These are phyloP conservation scores for pig (Sus scrofa) DNA, from an alignment of 2,113 vertebrate genomes.

Conservation along the genomic window DNA sequence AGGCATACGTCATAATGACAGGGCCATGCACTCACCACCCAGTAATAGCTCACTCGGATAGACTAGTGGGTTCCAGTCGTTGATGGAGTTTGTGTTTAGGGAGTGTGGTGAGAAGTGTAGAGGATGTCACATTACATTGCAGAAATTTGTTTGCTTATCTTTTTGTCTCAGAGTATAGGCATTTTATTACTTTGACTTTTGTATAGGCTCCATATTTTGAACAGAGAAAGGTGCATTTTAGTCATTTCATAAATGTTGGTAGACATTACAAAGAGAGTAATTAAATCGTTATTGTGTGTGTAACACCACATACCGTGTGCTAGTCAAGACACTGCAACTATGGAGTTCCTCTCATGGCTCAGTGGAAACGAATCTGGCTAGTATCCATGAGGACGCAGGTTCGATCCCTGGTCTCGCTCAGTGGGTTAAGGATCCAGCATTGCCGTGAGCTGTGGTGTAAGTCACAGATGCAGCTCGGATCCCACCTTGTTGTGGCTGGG, in stretches of 20 bases:
- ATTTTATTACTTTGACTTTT: conserved; percentile 19
- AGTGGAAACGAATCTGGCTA: no score
- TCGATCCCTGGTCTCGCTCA: no score
- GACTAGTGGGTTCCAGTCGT: background rate
- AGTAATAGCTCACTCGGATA: conserved; percentile 27
- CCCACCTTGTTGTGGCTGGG: no score
- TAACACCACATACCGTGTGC: background rate
- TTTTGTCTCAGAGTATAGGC: background rate
- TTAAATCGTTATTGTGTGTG: background rate
- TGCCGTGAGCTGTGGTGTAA: no score
- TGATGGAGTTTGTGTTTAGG: conserved; percentile 23
- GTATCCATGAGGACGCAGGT: no score
- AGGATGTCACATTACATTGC: background rate
- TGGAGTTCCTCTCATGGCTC: background rate
- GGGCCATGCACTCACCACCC: background rate
- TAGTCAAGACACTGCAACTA: background rate
- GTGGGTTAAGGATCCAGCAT: no score
- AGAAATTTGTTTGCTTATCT: conserved; percentile 9
- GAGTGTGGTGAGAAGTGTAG: background rate
- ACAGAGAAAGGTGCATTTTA: background rate
- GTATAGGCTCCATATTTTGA: background rate
- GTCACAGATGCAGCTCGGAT: no score
- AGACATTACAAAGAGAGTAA: background rate
- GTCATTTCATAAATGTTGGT: background rate
- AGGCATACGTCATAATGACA: conserved; percentile 54